Conservation (phyloP, 2,797 vertebrate genomes). For the Schizopygopsis pylzovi region DNA sequence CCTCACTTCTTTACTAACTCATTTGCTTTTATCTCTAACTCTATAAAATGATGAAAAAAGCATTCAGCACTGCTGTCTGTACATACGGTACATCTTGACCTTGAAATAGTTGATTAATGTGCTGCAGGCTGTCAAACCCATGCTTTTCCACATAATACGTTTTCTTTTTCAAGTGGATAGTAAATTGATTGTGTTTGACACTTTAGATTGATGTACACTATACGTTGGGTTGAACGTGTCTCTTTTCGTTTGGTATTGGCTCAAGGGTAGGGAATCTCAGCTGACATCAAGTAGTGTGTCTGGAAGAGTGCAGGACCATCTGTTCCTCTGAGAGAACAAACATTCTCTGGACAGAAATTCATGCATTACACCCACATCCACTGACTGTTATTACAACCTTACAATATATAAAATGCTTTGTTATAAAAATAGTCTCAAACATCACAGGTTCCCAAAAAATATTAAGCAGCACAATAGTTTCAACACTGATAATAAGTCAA, state of each 20-base stretch:
- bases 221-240: constrained; percentile 2
- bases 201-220: neutral
- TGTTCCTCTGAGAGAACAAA: constrained; percentile 52
- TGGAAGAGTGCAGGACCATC: constrained; percentile 60
- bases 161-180: constrained; percentile 4
- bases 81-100: neutral
- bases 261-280: constrained; percentile 48
- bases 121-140: neutral
- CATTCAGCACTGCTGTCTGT: neutral
- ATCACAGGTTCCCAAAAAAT: no score
- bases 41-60: neutral
- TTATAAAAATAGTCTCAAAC: neutral
- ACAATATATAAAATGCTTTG: neutral
- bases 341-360: constrained; percentile 36
- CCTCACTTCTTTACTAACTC: neutral
- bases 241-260: constrained; percentile 29
- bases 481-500: no score
- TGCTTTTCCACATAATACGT: neutral
- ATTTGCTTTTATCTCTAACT: neutral
- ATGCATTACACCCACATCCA: constrained; percentile 13
- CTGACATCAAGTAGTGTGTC: constrained; percentile 52
- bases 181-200: constrained; percentile 21
- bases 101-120: constrained; percentile 10
- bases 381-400: neutral
- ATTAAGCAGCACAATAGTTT: no score